Conservation (phyloP, 2,797 vertebrate genomes). For the Sebastes itinus region DNA sequence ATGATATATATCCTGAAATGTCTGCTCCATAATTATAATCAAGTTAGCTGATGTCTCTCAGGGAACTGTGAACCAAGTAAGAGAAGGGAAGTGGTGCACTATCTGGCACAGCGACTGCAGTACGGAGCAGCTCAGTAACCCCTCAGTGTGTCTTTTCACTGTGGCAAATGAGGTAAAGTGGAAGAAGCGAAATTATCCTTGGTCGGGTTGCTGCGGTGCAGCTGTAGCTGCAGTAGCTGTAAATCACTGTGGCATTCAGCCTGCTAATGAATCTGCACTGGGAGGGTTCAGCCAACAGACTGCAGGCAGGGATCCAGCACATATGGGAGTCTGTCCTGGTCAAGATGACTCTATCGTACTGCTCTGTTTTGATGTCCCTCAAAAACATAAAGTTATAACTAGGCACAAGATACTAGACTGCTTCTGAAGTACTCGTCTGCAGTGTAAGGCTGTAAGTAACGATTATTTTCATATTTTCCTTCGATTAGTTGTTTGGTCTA, state of each 20-base stretch:
- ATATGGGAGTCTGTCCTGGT: slow-evolving; percentile 47
- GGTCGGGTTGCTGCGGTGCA: slow-evolving; percentile 45
- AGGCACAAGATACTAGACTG: background rate
- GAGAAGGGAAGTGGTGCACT: slow-evolving; percentile 5
- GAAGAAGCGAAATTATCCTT: slow-evolving; percentile 43
- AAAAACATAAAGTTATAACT: background rate
- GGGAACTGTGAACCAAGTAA: slow-evolving; percentile 13
- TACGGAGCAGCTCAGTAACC: slow-evolving; percentile 12
- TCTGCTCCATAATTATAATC: slow-evolving; percentile 44
- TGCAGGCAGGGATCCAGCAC: slow-evolving; percentile 44
- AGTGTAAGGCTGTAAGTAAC: too few relatives aligned
- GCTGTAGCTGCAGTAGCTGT: slow-evolving; percentile 71
- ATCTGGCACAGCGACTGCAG: slow-evolving; percentile 5
- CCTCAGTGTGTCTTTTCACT: slow-evolving; percentile 37
- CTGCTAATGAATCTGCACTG: slow-evolving; percentile 70
- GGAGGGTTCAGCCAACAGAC: slow-evolving; percentile 57
- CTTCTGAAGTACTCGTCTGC: background rate
- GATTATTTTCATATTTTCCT: too few relatives aligned
- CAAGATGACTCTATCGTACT: slow-evolving; percentile 21
- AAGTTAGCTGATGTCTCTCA: slow-evolving; percentile 25
- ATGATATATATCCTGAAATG: slow-evolving; percentile 26
- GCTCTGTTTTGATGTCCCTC: slow-evolving; percentile 28
- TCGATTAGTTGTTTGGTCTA: too few relatives aligned
- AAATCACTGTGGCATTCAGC: slow-evolving; percentile 67
- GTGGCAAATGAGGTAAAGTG: slow-evolving; percentile 59